Base-by-base conservation (phyloP, 2,888 invertebrate species). In the Ptilodon capucinus region DNA sequence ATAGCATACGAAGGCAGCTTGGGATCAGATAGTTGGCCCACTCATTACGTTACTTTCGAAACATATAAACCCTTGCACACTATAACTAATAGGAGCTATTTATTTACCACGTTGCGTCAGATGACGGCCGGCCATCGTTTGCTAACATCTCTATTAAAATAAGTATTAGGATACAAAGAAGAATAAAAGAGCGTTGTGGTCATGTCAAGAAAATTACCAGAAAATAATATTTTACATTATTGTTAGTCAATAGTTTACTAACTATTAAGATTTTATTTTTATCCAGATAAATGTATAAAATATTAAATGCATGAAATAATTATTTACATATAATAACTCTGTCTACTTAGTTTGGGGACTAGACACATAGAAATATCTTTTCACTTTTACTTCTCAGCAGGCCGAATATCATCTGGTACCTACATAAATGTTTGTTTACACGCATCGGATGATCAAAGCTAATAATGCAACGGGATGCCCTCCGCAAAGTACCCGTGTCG, bases 401-500 rank as follows among this genome's bases (percentile, higher is more conserved):
- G n/a, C n/a, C 9, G 28, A 13, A 34, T 36, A 11, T n/a, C n/a
- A n/a, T n/a, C n/a, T n/a, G 35, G 35, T 18, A 36, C 35, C 16
- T 16, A 5, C n/a, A n/a, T 19, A 19, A 17, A 38, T 38, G 19
- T 38, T 19, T 38, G 13, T 38, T 19, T 38, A n/a, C 50, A 46
- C 64, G 65, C 63, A 71, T 52, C 52, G 54, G 46, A 46, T 50
- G 68, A 75, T 77, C 73, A 76, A 76, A 77, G 73, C 57, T 53
- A 18, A n/a, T n/a, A n/a, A 46, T 44, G 53, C 58, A 52, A 38
- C 42, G 42, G 44, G 18, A 14, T 28, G 45, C 48, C 48, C 51
- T 42, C 42, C 42, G 43, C 58, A 76, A 75, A 77, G 76, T 74
- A n/a, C n/a, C n/a, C 60, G 57, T 62, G 64, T 53, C 63, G 71